phyloP scores from a whole-genome alignment of 1,140 invertebrate genomes.

The Drusus annulatus region DNA sequence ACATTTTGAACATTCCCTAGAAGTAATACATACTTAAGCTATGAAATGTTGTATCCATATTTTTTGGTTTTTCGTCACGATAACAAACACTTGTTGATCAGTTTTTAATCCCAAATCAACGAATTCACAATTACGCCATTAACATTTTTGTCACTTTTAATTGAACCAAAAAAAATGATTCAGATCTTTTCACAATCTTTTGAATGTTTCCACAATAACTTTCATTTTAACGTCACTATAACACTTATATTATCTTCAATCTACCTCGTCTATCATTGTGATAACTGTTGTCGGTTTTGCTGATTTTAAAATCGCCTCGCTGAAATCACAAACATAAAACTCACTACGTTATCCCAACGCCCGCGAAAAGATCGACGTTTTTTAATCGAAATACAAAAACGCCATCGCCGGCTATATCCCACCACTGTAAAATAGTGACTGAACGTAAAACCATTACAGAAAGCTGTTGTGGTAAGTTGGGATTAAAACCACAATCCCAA shows the following conservation, averaged over 20 bases:
- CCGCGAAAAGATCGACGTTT: conserved; percentile 31
- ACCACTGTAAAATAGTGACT: conserved; percentile 33
- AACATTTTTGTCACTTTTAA: background rate
- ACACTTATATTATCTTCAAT: no score
- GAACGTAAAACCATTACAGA: conserved; percentile 42
- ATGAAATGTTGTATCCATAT: background rate
- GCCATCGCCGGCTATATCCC: conserved; percentile 1
- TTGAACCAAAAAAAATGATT: background rate
- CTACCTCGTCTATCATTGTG: no score
- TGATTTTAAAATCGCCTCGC: background rate
- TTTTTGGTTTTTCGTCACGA: background rate
- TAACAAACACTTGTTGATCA: background rate
- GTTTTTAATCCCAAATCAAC: background rate
- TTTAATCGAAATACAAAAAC: conserved; percentile 7
- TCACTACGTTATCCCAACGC: background rate
- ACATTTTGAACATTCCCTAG: no score
- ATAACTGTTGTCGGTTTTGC: no score
- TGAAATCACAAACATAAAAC: conserved; percentile 14
- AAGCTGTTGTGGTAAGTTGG: conserved; percentile 41
- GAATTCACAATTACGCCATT: background rate
- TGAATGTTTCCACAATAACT: background rate
- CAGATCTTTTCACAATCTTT: no score
- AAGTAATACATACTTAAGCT: no score
- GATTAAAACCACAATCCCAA: conserved; percentile 7
- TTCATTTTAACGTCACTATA: background rate